Evolutionary conservation across 2,888 invertebrate genomes (phyloP).

Genomic region (Lepeophtheirus nordmannii): DNA sequence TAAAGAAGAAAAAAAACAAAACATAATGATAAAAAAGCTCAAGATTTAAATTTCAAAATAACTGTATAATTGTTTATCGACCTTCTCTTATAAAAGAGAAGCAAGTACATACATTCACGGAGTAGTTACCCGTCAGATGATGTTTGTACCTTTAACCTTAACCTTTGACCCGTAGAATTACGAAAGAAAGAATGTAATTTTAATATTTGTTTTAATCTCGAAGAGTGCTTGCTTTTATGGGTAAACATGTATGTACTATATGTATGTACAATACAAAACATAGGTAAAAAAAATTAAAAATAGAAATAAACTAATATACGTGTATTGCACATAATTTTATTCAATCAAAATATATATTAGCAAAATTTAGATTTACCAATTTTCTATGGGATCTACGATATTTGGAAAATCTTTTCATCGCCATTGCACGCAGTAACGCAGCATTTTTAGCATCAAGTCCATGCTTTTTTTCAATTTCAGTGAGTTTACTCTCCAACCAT

Average conservation of each 20-base stretch:
- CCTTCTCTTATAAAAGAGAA: too few relatives aligned
- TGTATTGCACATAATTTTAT: too few relatives aligned
- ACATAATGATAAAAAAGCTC: not conserved
- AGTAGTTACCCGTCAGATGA: too few relatives aligned
- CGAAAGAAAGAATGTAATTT: not conserved
- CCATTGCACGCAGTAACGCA: conserved; percentile 21
- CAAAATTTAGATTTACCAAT: not conserved
- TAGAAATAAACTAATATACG: too few relatives aligned
- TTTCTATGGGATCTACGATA: not conserved
- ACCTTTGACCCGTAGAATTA: too few relatives aligned
- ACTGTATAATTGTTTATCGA: too few relatives aligned
- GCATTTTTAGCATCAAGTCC: conserved; percentile 22
- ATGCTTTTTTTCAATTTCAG: conserved; percentile 18
- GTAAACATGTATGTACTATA: not conserved
- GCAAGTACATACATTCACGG: too few relatives aligned
- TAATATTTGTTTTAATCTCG: not conserved
- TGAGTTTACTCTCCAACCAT: conserved; percentile 22
- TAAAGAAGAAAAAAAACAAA: not conserved
- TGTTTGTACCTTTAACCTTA: too few relatives aligned
- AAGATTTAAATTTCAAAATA: too few relatives aligned
- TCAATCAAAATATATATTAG: too few relatives aligned
- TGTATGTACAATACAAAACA: too few relatives aligned
- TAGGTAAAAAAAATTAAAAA: too few relatives aligned
- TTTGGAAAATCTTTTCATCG: conserved; percentile 19
- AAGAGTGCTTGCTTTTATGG: not conserved